phyloP scores from a whole-genome alignment of 2,888 invertebrate species.

The Anticlea derivata region DNA sequence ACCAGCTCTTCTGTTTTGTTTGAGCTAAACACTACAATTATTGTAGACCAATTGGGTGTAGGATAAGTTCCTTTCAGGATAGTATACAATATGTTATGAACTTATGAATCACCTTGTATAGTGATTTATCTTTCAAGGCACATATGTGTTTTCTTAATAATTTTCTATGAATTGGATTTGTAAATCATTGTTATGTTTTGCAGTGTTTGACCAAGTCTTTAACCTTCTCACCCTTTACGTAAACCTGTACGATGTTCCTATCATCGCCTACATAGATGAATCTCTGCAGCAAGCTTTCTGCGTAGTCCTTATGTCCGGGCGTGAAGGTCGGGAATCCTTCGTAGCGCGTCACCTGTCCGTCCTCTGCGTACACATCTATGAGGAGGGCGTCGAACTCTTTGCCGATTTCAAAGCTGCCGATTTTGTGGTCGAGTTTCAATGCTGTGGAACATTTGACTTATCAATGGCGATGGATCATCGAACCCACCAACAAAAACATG shows the following conservation, averaged over 20 bases:
- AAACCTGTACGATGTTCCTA: constrained; percentile 90
- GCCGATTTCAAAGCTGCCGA: constrained; percentile 91
- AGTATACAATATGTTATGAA: too few relatives aligned
- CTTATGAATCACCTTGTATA: too few relatives aligned
- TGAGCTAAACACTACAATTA: too few relatives aligned
- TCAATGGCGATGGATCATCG: too few relatives aligned
- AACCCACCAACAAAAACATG: too few relatives aligned
- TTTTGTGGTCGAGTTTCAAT: constrained; percentile 87
- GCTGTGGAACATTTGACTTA: constrained; percentile 73
- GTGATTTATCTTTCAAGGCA: too few relatives aligned
- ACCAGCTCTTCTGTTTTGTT: too few relatives aligned
- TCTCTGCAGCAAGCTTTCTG: constrained; percentile 87
- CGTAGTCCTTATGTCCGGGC: constrained; percentile 60
- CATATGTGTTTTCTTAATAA: too few relatives aligned
- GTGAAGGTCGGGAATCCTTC: constrained; percentile 39
- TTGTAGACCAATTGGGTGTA: too few relatives aligned
- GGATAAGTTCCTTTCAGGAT: too few relatives aligned
- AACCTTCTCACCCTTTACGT: constrained; percentile 86
- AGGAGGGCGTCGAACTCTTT: constrained; percentile 95
- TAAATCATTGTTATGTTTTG: too few relatives aligned
- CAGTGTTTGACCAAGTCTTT: constrained; percentile 24
- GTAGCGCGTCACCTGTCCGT: constrained; percentile 81
- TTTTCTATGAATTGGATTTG: not conserved
- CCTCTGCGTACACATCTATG: constrained; percentile 85
- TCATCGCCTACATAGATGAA: constrained; percentile 93